These are phyloP conservation scores for Macrochelys suwanniensis DNA, from an alignment of 2,797 vertebrate genomes.

Conservation along the genomic window DNA sequence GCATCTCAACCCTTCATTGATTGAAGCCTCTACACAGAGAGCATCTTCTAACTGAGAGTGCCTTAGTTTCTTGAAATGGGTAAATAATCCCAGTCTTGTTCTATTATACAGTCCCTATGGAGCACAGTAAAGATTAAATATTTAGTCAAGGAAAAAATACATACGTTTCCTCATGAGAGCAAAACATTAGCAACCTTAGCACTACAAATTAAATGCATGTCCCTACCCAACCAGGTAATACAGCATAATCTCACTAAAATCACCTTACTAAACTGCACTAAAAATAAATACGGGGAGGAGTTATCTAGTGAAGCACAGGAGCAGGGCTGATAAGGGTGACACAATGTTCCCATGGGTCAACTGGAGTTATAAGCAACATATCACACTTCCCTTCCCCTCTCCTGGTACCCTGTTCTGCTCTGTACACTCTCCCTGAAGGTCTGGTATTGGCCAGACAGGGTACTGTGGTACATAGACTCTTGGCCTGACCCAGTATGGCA, in stretches of 20 bases:
- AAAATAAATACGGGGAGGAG: not conserved
- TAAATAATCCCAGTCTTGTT: conserved; percentile 17
- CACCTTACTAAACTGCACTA: not conserved
- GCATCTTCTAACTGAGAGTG: conserved; percentile 1
- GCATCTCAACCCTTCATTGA: conserved; percentile 2
- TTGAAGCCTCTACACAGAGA: not conserved
- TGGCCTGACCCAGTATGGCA: not conserved
- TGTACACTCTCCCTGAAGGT: not conserved
- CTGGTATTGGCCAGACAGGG: not conserved
- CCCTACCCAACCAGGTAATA: not conserved
- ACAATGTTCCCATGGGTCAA: not conserved
- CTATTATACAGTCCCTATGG: conserved; percentile 17
- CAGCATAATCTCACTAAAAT: not conserved
- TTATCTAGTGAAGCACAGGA: not conserved
- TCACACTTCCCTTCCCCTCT: not conserved
- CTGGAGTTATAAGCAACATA: not conserved
- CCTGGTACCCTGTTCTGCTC: not conserved
- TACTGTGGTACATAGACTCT: not conserved
- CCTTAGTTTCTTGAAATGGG: conserved; percentile 9
- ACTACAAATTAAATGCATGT: not conserved
- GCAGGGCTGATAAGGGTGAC: not conserved
- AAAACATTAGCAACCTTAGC: not conserved
- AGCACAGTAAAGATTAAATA: not conserved
- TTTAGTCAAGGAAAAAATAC: not conserved
- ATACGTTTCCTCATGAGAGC: not conserved